Base-by-base conservation (phyloP, 2,113 vertebrate genomes). In the Dasyornis broadbenti region DNA sequence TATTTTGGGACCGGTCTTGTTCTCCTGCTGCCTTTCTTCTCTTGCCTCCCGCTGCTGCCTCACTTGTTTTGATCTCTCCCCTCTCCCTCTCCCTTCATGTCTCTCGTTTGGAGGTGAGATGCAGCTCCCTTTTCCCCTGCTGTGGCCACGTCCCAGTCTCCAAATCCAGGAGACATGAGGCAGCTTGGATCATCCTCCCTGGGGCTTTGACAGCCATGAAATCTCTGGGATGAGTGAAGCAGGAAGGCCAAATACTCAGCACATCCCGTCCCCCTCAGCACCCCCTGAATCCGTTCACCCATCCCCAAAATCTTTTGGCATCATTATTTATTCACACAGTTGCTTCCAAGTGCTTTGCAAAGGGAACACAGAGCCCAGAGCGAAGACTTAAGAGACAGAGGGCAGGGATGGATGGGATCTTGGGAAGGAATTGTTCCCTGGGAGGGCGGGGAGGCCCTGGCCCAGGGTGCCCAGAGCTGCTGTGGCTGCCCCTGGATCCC, bases 11-110 rank as follows among this genome's bases (percentile, higher is more conserved):
- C 22, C 10, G 5, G 71, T 53, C 94, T 86, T 89, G 79, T 86
- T 93, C 78, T 87, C 73, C 85, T 21, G n/a, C 65, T 1, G 37
- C 85, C 82, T 94, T 94, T 96, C 61, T 95, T 91, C 87, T 85
- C 49, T 16, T 33, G 68, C 86, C 76, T 94, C 88, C 94, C 78
- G 89, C 88, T 94, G 95, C 80, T 83, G 60, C 64, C 60, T 73
- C 30, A 1, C 33, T 65, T 19, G 64, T 91, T 94, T 93, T 92
- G 89, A 92, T 95, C 88, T 97, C 66, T 54, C 89, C 59, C 18
- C 82, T 90, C 63, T 75, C 66, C 75, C 31, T 66, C 37, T 88
- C 37, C 75, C 70, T 87, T 89, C 90, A 33, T 35, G 61, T 68
- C 37, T 79, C 87, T 52, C 69, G 47, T 87, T 70, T 24, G 23